These are phyloP conservation scores for Sebastolobus altivelis DNA, from an alignment of 2,797 vertebrate genomes.

Conservation along the genomic window DNA sequence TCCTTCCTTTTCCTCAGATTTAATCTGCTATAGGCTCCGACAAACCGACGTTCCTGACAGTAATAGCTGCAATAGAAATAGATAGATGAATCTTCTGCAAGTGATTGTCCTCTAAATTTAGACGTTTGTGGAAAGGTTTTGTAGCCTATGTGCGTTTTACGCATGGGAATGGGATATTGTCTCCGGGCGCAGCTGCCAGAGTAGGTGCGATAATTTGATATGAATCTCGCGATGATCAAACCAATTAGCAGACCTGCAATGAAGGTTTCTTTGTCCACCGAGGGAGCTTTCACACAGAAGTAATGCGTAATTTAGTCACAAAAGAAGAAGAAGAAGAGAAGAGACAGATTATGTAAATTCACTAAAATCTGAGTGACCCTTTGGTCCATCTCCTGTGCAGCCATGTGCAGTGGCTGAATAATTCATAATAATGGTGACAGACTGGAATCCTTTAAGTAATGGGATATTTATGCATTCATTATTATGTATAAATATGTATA, in stretches of 20 bases:
- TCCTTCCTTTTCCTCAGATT: background rate
- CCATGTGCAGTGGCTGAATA: conserved; percentile 68
- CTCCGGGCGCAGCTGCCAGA: conserved; percentile 47
- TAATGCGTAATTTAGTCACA: background rate
- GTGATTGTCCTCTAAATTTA: background rate
- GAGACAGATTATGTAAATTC: conserved; percentile 33
- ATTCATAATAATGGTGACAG: conserved; percentile 75
- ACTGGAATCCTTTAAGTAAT: conserved; percentile 68
- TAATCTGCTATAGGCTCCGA: background rate
- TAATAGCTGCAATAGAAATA: background rate
- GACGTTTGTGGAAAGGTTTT: background rate
- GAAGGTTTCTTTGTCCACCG: conserved; percentile 71
- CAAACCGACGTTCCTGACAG: background rate
- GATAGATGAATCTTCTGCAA: background rate
- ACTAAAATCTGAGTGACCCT: conserved; percentile 29
- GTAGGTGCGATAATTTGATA: conserved; percentile 69
- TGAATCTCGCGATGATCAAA: conserved; percentile 72
- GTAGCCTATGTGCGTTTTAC: conserved; percentile 7
- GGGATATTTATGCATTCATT: conserved; percentile 68
- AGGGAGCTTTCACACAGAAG: conserved; percentile 31
- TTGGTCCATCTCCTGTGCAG: conserved; percentile 43
- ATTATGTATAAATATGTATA: conserved; percentile 70
- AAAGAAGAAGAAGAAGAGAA: background rate
- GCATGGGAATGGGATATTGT: conserved; percentile 31
- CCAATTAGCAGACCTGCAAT: conserved; percentile 65